These are phyloP conservation scores for Stegastes partitus DNA, from an alignment of 2,113 vertebrate species.

Conservation along the genomic window DNA sequence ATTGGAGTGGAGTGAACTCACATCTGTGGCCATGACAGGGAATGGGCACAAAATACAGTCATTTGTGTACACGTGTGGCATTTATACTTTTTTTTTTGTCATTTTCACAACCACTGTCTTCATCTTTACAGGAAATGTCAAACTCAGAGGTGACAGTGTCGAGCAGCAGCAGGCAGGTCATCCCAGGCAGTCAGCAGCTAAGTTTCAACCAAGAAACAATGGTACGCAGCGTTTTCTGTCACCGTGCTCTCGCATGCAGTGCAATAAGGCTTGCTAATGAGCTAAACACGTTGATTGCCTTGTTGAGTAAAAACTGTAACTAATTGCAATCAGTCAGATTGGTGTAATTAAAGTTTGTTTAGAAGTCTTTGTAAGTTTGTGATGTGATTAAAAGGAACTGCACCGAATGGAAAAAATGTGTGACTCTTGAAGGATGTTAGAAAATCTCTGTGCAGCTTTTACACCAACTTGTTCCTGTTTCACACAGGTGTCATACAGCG, in stretches of 20 bases:
- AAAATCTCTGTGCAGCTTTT: background rate
- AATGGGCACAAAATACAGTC: slow-evolving; percentile 5
- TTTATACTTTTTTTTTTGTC: slow-evolving; percentile 18
- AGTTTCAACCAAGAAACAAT: slow-evolving; percentile 83
- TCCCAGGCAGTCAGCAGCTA: slow-evolving; percentile 77
- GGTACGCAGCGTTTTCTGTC: slow-evolving; percentile 78
- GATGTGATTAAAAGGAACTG: background rate
- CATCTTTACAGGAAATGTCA: slow-evolving; percentile 83
- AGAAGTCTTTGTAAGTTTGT: background rate
- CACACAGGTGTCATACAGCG: slow-evolving; percentile 71
- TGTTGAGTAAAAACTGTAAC: slow-evolving; percentile 31
- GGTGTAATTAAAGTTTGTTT: slow-evolving; percentile 26
- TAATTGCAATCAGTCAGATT: slow-evolving; percentile 27
- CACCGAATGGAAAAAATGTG: background rate
- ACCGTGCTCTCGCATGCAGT: background rate
- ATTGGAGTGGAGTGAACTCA: slow-evolving; percentile 20
- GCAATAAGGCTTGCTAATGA: slow-evolving; percentile 19
- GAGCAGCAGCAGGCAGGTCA: slow-evolving; percentile 79
- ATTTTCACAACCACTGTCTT: slow-evolving; percentile 71
- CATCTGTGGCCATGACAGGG: slow-evolving; percentile 30
- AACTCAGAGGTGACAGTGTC: slow-evolving; percentile 80
- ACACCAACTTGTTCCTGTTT: background rate
- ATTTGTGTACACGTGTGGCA: slow-evolving; percentile 10
- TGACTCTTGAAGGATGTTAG: background rate
- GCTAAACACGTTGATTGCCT: slow-evolving; percentile 21